Evolutionary conservation across 1,140 invertebrate genomes (phyloP).

Genomic region (Drosophila melanogaster): DNA sequence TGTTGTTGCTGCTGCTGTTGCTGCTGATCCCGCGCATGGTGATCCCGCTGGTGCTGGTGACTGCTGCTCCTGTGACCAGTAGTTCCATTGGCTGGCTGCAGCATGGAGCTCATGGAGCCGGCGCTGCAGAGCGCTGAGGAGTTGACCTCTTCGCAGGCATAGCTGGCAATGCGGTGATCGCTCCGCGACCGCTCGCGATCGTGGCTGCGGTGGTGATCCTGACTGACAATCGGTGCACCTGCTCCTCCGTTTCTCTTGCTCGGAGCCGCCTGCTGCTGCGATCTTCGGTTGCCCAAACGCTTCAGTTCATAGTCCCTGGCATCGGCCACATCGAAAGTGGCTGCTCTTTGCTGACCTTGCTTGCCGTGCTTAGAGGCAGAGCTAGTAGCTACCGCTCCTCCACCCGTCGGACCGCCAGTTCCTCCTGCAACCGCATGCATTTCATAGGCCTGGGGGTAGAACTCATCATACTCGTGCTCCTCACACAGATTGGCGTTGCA

Average conservation of each 20-base stretch:
- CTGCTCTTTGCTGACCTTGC: constrained; percentile 67
- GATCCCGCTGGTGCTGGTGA: constrained; percentile 42
- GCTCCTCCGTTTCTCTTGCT: constrained; percentile 57
- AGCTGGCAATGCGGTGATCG: constrained; percentile 79
- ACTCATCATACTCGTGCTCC: constrained; percentile 81
- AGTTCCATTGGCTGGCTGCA: constrained; percentile 44
- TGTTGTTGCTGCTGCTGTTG: constrained; percentile 64
- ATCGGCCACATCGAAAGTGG: constrained; percentile 79
- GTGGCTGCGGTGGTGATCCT: constrained; percentile 70
- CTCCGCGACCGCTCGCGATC: constrained; percentile 77
- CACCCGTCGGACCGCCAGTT: background rate
- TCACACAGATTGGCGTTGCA: constrained; percentile 78
- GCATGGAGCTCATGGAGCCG: constrained; percentile 67
- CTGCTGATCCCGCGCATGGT: constrained; percentile 51
- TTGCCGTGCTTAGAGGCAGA: constrained; percentile 31
- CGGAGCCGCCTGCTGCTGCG: constrained; percentile 72
- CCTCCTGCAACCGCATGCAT: constrained; percentile 16
- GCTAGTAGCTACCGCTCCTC: background rate
- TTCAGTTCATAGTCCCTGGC: constrained; percentile 78
- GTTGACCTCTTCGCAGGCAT: constrained; percentile 67
- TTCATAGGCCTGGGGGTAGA: constrained; percentile 74
- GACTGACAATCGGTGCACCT: constrained; percentile 13
- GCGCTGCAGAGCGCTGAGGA: constrained; percentile 49
- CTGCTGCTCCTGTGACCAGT: constrained; percentile 23
- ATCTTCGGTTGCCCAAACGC: constrained; percentile 73